Conservation (phyloP, 2,113 vertebrate genomes). For the Pseudopipra pipra region DNA sequence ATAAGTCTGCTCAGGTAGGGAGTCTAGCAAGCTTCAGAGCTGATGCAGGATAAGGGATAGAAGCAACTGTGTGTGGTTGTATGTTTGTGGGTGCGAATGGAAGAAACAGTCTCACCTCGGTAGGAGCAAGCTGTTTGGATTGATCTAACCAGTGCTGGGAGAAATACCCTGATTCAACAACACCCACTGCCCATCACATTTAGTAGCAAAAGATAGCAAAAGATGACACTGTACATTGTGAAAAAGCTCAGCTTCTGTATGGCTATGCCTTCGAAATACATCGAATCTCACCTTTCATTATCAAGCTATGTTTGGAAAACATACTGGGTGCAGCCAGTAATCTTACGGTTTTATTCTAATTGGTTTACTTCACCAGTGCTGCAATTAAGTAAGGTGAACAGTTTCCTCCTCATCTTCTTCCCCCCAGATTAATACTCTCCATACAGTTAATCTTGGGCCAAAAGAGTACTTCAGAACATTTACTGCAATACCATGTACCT, state of each 20-base stretch:
- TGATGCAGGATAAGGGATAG: background rate
- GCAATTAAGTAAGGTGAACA: background rate
- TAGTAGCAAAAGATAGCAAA: background rate
- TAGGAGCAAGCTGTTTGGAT: background rate
- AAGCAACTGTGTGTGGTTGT: background rate
- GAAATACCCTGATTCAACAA: background rate
- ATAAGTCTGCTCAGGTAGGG: background rate
- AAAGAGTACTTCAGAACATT: background rate
- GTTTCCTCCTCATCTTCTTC: background rate
- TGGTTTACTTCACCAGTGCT: background rate
- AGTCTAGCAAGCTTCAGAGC: background rate
- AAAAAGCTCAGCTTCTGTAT: background rate
- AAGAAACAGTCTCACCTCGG: background rate
- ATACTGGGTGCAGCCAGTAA: background rate
- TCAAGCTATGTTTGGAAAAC: background rate
- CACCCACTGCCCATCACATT: background rate
- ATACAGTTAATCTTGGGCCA: background rate
- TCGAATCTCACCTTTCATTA: background rate
- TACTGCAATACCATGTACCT: background rate
- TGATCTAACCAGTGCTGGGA: background rate
- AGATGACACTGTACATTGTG: too few relatives aligned
- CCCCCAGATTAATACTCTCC: background rate
- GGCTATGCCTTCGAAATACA: background rate
- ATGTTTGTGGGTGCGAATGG: accelerated
- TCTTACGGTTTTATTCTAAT: background rate